Conservation (phyloP, 2,113 vertebrate species). For the Pachyramphus minor region DNA sequence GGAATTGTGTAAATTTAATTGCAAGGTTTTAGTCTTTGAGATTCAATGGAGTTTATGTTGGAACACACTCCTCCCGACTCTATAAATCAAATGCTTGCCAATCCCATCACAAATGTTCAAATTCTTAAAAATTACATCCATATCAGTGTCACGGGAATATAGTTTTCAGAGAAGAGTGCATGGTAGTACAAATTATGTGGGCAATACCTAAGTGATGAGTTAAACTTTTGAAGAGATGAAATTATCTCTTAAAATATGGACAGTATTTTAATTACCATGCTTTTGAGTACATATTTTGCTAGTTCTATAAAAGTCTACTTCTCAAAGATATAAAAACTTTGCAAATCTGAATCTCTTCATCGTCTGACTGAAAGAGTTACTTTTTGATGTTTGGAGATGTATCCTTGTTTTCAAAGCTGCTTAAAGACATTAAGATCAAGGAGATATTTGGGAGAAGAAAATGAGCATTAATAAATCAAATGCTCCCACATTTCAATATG, state of each 20-base stretch:
- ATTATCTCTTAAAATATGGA: neutral
- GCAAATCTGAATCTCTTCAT: neutral
- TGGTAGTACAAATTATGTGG: neutral
- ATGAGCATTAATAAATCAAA: neutral
- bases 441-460: neutral
- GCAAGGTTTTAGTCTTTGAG: neutral
- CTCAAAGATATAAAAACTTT: neutral
- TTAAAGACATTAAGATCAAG: neutral
- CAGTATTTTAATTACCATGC: neutral
- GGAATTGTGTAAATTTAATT: neutral
- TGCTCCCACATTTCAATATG: neutral
- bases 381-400: neutral
- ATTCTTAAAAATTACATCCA: neutral
- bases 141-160: neutral
- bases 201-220: neutral
- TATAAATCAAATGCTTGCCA: neutral
- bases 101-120: neutral
- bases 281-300: neutral
- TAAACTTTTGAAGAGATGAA: neutral
- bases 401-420: neutral
- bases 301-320: neutral
- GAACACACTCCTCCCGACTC: neutral
- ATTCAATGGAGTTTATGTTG: neutral
- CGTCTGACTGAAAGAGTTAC: neutral
- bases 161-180: neutral